Evolutionary conservation across 2,888 invertebrate species (phyloP), one percentile per base, ranked within the genome.

Genomic region (Pyrochroa serraticornis): DNA sequence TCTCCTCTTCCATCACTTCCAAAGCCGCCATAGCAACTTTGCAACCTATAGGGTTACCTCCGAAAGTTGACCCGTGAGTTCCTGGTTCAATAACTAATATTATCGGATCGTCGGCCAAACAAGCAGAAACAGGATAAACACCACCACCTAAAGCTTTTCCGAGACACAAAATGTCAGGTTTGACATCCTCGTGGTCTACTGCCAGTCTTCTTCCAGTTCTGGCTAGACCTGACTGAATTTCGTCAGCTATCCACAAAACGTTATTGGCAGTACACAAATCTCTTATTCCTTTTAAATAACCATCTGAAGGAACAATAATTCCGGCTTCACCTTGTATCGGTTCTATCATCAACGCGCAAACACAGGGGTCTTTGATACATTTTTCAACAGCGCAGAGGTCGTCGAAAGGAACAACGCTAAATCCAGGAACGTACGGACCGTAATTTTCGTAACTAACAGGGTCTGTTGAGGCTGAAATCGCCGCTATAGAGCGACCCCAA

Each of bases 311-410:
- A 2, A 93, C 86, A 5, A 88, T 82, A 6, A 93, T 90, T 7
- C 93, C 93, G 13, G 91, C 92, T 79, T 93, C 93, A 1, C 93
- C 93, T 78, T 93, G 93, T 65, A 93, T 91, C 0, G 93, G 92
- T 77, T 93, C 93, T 49, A 92, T 86, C 92, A 93, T 92, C 75
- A 90, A 93, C 0, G 89, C 92, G 71, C 89, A 89, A 3, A 90
- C 87, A 60, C 83, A 81, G 0, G 88, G 87, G 72, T 92, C 87
- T 64, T 84, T 79, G 1, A 86, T 72, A 22, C 22, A 22, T 74
- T 87, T 85, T 79, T 92, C 91, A 6, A 93, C 77, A 6, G 89
- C 88, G 1, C 70, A 67, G 7, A 90, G 75, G 73, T 93, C 87
- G 74, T 93, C 84, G 77, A 89, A 93, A 0, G 91, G 90, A 22